Percentiles rank a stretch among this genome's conserved stretches.
Conservation (phyloP, 2,113 vertebrate species). For the Syrrhaptes paradoxus region DNA sequence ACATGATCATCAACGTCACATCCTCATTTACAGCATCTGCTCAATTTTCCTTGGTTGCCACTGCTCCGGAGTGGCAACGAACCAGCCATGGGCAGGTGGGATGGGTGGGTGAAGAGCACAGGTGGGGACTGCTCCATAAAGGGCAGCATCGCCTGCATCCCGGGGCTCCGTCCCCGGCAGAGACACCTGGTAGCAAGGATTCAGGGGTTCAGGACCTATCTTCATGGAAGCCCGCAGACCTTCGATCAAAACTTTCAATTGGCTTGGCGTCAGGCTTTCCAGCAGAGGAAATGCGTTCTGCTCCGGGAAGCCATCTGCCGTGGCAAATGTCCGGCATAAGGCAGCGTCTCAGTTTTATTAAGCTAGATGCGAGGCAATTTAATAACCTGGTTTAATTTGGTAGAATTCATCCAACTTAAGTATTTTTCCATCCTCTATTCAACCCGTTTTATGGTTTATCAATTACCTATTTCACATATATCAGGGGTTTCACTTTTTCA, state of each 20-base stretch:
- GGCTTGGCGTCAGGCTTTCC: background rate
- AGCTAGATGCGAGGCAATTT: slow-evolving; percentile 25
- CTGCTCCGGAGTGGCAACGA: fast-evolving
- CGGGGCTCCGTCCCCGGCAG: background rate
- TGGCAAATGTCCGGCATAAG: background rate
- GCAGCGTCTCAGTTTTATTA: slow-evolving; percentile 34
- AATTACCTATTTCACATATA: slow-evolving; percentile 17
- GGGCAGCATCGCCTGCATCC: background rate
- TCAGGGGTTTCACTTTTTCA: background rate
- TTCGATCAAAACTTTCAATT: background rate
- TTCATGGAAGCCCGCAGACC: background rate
- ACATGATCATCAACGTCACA: fast-evolving
- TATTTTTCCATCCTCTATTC: slow-evolving; percentile 35
- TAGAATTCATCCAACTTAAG: background rate
- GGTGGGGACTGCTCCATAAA: background rate
- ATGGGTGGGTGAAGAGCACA: background rate
- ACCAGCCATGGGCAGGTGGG: no score
- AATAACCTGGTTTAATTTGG: background rate
- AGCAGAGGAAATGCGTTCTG: fast-evolving
- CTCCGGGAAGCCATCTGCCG: background rate
- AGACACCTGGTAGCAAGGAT: background rate
- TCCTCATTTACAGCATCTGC: background rate
- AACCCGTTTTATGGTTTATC: slow-evolving; percentile 27
- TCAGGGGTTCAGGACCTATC: background rate
- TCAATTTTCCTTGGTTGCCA: background rate